These are phyloP conservation scores for Beris morrisii DNA, from an alignment of 2,888 invertebrate species.

Conservation along the genomic window DNA sequence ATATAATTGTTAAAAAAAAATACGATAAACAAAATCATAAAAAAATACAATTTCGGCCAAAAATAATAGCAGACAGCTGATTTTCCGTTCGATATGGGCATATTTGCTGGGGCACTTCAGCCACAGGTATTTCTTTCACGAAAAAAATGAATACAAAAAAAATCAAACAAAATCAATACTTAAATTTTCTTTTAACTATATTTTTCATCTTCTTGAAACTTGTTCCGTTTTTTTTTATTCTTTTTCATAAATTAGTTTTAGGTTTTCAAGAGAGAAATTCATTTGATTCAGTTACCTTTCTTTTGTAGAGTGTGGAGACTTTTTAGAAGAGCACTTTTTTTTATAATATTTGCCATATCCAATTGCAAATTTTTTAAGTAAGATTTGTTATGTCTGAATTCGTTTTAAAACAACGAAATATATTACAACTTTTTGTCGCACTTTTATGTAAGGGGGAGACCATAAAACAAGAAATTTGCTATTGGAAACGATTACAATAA, in stretches of 20 bases:
- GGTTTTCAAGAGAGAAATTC: neutral
- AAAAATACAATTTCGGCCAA: slow-evolving; percentile 6
- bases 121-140: slow-evolving; percentile 54
- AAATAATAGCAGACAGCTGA: slow-evolving; percentile 62
- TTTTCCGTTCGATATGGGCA: slow-evolving; percentile 74
- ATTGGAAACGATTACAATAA: too few relatives aligned
- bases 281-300: neutral
- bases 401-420: too few relatives aligned
- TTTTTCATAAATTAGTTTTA: slow-evolving; percentile 2
- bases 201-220: neutral
- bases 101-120: slow-evolving; percentile 75
- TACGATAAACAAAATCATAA: slow-evolving; percentile 3
- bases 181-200: neutral
- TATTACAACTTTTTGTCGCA: too few relatives aligned
- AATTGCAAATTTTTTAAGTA: too few relatives aligned
- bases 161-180: slow-evolving; percentile 32
- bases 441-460: too few relatives aligned
- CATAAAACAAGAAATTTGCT: too few relatives aligned
- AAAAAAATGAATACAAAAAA: slow-evolving; percentile 22
- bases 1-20: neutral
- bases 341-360: slow-evolving; percentile 33
- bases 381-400: too few relatives aligned
- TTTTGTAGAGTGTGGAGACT: neutral
- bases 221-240: slow-evolving; percentile 1
- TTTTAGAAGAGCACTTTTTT: slow-evolving; percentile 38